phyloP scores from a whole-genome alignment of 2,113 vertebrate species.

The Archocentrus centrarchus region DNA sequence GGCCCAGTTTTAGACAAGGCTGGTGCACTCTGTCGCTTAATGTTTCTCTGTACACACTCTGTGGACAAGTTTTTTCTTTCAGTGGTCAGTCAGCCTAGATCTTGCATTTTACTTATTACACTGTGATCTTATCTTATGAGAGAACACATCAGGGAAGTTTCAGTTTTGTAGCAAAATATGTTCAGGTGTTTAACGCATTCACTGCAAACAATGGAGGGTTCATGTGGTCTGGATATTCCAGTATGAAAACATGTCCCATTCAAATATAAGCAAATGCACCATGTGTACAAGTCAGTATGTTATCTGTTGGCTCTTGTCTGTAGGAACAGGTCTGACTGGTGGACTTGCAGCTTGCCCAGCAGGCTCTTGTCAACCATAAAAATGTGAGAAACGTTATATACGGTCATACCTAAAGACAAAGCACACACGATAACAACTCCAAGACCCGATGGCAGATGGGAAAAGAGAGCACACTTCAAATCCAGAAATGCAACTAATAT shows the following conservation, averaged over 20 bases:
- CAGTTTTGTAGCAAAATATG: slow-evolving; percentile 10
- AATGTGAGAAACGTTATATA: neutral
- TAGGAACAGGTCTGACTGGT: slow-evolving; percentile 37
- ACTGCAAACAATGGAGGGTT: slow-evolving; percentile 36
- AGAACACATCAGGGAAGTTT: slow-evolving; percentile 1
- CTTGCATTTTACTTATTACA: neutral
- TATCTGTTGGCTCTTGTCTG: slow-evolving; percentile 27
- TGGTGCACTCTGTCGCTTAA: slow-evolving; percentile 11
- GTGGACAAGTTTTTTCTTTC: slow-evolving; percentile 20
- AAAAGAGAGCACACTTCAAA: neutral
- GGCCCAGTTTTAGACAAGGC: slow-evolving; percentile 53
- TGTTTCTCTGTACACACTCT: slow-evolving; percentile 2
- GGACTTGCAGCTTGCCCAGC: neutral
- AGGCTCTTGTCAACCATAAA: neutral
- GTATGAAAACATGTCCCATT: slow-evolving; percentile 41
- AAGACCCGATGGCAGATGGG: neutral
- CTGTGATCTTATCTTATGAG: slow-evolving; percentile 12
- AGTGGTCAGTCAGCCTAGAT: neutral
- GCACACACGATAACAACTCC: neutral
- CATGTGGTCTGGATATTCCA: slow-evolving; percentile 20
- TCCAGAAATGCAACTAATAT: neutral
- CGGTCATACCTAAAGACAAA: neutral
- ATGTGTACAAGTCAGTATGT: slow-evolving; percentile 2
- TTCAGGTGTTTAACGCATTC: neutral
- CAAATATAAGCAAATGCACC: slow-evolving; percentile 66